Evolutionary conservation across 2,113 vertebrate genomes (phyloP).

Genomic region (Herpetotheres cachinnans): DNA sequence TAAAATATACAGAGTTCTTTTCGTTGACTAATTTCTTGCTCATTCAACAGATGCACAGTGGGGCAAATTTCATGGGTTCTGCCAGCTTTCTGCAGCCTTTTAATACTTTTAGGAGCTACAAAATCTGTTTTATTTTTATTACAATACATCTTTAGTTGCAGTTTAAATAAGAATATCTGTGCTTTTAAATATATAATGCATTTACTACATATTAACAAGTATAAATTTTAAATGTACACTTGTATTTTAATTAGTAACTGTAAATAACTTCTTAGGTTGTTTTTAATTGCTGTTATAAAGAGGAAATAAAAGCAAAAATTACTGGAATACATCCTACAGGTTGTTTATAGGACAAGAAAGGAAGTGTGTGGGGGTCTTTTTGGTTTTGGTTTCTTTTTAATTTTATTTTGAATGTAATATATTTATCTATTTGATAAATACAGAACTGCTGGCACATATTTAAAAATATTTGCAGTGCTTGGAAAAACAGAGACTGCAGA

Average conservation of each 20-base stretch:
- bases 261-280: background rate
- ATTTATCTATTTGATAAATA: background rate
- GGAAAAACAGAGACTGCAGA: background rate
- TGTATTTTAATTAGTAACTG: background rate
- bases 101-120: background rate
- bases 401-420: background rate
- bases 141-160: background rate
- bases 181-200: background rate
- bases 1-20: background rate
- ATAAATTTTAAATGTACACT: background rate
- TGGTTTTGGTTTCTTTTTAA: background rate
- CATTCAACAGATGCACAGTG: background rate
- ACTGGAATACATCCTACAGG: background rate
- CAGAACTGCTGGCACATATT: background rate
- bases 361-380: accelerated
- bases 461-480: background rate
- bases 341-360: background rate
- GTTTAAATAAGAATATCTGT: background rate
- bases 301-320: background rate
- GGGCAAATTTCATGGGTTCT: background rate
- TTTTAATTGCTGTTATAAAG: background rate
- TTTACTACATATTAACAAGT: background rate
- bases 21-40: background rate
- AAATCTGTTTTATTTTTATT: background rate
- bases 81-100: background rate